These are phyloP conservation scores for Laterallus jamaicensis DNA, from an alignment of 2,113 vertebrate species.

Conservation along the genomic window DNA sequence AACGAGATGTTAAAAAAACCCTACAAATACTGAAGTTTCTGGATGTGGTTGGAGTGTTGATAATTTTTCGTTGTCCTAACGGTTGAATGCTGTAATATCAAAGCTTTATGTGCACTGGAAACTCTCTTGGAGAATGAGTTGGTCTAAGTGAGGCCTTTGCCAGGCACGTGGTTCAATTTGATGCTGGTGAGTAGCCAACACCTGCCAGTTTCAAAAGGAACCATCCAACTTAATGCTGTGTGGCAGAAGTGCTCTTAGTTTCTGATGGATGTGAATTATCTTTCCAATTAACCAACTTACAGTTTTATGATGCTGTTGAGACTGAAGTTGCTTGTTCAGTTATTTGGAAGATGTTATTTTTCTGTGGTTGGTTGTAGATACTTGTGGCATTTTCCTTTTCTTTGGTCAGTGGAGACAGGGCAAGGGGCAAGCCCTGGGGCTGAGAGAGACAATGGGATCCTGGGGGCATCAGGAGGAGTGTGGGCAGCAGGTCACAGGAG, in stretches of 20 bases:
- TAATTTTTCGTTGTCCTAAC: background rate
- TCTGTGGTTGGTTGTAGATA: background rate
- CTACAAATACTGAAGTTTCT: too few species aligned
- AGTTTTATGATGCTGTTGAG: background rate
- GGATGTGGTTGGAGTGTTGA: background rate
- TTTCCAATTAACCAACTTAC: background rate
- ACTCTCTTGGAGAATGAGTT: background rate
- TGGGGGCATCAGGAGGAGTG: too few species aligned
- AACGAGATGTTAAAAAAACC: background rate
- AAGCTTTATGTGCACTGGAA: background rate
- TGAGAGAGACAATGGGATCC: too few species aligned
- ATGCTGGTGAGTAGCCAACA: background rate
- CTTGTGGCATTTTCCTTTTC: background rate
- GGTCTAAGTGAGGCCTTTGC: background rate
- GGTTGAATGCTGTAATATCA: background rate
- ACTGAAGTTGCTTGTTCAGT: background rate
- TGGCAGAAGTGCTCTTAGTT: background rate
- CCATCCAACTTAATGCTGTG: rapidly evolving
- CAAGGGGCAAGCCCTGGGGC: too few species aligned
- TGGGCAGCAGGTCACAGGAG: too few species aligned
- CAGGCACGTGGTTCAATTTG: background rate
- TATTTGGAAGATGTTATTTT: background rate
- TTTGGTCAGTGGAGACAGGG: too few species aligned
- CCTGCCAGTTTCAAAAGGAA: background rate
- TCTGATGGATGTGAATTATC: background rate